Evolutionary conservation across 1,140 invertebrate species (phyloP), one percentile per base, ranked within the genome.

Genomic region (Pogonomyrmex californicus): DNA sequence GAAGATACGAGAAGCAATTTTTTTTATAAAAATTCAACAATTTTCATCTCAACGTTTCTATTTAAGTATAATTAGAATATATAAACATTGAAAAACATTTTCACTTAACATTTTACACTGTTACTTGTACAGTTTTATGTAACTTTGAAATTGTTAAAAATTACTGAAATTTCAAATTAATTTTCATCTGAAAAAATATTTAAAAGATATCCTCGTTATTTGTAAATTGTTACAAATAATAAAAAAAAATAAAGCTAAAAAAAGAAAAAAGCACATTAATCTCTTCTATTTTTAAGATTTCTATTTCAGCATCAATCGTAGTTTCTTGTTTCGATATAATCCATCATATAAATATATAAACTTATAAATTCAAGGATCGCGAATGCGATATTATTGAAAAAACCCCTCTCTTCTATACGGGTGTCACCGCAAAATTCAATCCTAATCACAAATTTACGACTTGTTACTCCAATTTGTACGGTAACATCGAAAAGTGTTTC

Each of bases 371-470:
- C 86, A 92, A 71, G 62, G 86, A 75, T 70, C 70, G 41, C 30
- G 47, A 65, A 75, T 44, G 65, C 79, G 63, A 86, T 79, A 47
- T 58, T 62, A 83, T 47, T 51, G 76, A 78, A 41, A 81, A 90
- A 91, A 90, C 86, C 85, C 87, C 90, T 90, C 91, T 91, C 88
- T 82, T 87, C 88, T 70, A 54, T 79, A 78, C 60, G 68, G 81
- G 86, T 90, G 68, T 70, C 23, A 23, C 41, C 41, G 49, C 76
- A 12, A 23, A 66, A 82, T 82, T 47, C 38, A 79, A 41, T 41
- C 12, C n/a, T n/a, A 66, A 38, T 78, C n/a, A 54, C 36, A 1
- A 1, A 44, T 44, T 63, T 63, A 41, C n/a, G 14, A 51, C 14
- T 68, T 38, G 6, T 54, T 36, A 14, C 36, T 65, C 12, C 7